A percentile compares a stretch with the other conserved stretches of the same genome.
Conservation (phyloP, 2,888 invertebrate species). For the Conops quadrifasciatus region DNA sequence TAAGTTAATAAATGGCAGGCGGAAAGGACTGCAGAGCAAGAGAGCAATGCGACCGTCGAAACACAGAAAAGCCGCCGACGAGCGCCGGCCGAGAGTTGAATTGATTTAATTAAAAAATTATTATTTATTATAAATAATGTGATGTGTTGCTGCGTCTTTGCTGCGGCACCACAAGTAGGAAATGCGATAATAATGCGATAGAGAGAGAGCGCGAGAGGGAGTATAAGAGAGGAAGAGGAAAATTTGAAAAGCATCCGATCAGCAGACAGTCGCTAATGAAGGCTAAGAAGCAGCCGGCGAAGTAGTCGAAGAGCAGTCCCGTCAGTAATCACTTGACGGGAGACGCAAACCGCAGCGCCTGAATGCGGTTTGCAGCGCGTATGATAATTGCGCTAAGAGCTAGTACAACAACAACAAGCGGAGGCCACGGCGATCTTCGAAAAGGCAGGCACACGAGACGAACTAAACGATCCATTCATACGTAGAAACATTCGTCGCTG, state of each 20-base stretch:
- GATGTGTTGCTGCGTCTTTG: not conserved
- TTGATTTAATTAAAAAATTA: slow-evolving; percentile 20
- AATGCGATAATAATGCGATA: not conserved
- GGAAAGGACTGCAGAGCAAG: too few relatives aligned
- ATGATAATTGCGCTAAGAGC: slow-evolving; percentile 25
- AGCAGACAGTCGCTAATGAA: not conserved
- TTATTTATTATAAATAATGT: slow-evolving; percentile 17
- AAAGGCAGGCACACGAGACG: not conserved
- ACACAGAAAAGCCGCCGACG: not conserved
- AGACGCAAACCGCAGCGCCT: slow-evolving; percentile 25
- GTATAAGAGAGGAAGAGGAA: slow-evolving; percentile 16
- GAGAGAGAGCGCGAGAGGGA: too few relatives aligned
- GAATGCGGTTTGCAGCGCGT: slow-evolving; percentile 29
- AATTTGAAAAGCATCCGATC: not conserved
- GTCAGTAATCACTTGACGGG: too few relatives aligned
- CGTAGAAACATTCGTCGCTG: not conserved
- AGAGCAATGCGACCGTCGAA: not conserved
- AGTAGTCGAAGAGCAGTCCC: not conserved
- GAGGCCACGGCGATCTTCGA: not conserved
- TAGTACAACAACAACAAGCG: not conserved
- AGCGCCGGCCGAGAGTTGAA: not conserved
- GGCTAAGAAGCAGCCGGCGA: not conserved
- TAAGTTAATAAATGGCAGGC: too few relatives aligned
- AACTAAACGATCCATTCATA: slow-evolving; percentile 1
- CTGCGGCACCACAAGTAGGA: too few relatives aligned